Base-by-base conservation (phyloP, 2,113 vertebrate species). In the Salvator merianae region DNA sequence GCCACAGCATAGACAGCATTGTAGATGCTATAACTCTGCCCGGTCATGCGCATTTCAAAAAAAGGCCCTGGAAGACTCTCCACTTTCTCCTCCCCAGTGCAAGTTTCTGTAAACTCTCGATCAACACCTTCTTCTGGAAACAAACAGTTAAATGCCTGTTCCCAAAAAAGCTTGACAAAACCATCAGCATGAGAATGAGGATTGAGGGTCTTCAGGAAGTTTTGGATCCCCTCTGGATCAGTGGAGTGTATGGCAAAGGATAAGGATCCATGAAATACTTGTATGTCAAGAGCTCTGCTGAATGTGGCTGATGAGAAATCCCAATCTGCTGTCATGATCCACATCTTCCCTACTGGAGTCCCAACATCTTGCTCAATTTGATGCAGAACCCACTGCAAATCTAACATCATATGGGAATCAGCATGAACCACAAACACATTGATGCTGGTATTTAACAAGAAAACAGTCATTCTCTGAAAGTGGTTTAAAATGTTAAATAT, bases 311-410 rank as follows among this genome's bases (percentile, higher is more conserved):
- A 16, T 32, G 76, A 84, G 20, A 84, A 84, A 32, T 79, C 76
- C 83, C 83, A 84, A 22, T 84, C n/a, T 6, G 83, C 76, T 30
- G 75, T 84, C 83, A 84, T 84, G 12, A 84, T 10, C 83, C 83
- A 84, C 50, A 84, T 5, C 53, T 2, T 50, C 12, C 2, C 6
- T 8, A 34, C 24, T 18, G n/a, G 34, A 63, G n/a, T 55, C 7
- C 38, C 2, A 16, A 50, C 18, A 59, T 16, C 20, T 20, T 1
- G 20, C 14, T 59, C 20, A 2, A 20, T 20, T 16, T 20, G 10
- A 22, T 47, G 77, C 22, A 84, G 53, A 22, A 59, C 76, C 24
- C 40, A 0, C 14, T 78, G 76, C 66, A 84, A 73, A 36, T 43
- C 30, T 36, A 79, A 47, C 68, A 84, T 79, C 30, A 43, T 79